phyloP scores from a whole-genome alignment of 2,797 vertebrate species.

The Thalassophryne amazonica region DNA sequence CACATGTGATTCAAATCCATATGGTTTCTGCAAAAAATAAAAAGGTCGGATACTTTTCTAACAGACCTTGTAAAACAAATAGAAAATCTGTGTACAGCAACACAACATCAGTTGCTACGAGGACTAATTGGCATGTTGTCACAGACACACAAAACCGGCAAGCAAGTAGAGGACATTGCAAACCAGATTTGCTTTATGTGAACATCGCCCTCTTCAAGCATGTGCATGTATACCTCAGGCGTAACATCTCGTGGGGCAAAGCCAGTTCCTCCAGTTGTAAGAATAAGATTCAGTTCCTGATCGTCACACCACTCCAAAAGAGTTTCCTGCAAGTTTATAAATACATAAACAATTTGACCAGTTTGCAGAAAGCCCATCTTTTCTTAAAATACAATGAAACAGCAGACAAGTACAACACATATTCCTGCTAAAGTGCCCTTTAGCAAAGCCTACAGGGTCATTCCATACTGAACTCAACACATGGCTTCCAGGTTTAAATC shows the following conservation, averaged over 20 bases:
- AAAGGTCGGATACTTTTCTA: too few relatives aligned
- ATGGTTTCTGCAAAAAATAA: too few relatives aligned
- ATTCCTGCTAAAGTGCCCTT: not conserved
- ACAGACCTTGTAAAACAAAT: too few relatives aligned
- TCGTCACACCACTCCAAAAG: slow-evolving; percentile 98
- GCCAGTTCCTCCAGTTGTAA: slow-evolving; percentile 97
- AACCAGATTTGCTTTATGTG: not conserved
- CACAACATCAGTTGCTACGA: too few relatives aligned
- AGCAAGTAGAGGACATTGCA: too few relatives aligned
- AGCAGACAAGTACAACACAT: not conserved
- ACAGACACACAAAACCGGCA: too few relatives aligned
- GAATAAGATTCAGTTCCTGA: slow-evolving; percentile 96
- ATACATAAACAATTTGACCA: not conserved
- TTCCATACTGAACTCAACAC: too few relatives aligned
- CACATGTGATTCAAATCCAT: too few relatives aligned
- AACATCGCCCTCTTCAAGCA: not conserved
- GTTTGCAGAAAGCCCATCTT: not conserved
- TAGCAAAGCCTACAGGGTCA: too few relatives aligned
- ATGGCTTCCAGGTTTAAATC: too few relatives aligned
- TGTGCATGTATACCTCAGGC: slow-evolving; percentile 85
- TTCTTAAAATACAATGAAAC: not conserved
- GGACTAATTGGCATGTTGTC: too few relatives aligned
- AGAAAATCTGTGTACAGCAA: too few relatives aligned
- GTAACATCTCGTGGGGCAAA: slow-evolving; percentile 98
- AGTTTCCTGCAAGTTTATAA: slow-evolving; percentile 81